A percentile compares a stretch with the other conserved stretches of the same genome.
Conservation (phyloP, 2,888 invertebrate species). For the Alloscopus bannaensis region DNA sequence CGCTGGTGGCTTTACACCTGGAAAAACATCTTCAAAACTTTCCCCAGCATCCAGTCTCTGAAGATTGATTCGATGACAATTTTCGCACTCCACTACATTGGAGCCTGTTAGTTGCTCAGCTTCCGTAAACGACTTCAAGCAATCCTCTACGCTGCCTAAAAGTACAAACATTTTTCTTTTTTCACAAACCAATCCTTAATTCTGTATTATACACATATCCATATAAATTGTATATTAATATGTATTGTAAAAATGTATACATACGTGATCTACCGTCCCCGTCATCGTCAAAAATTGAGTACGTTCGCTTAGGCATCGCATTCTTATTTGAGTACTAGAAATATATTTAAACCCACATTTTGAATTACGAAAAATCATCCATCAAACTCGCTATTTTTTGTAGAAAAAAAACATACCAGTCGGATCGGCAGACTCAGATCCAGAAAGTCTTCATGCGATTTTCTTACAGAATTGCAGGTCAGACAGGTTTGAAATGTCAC, state of each 20-base stretch:
- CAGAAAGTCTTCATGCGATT: constrained; percentile 93
- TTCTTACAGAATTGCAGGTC: constrained; percentile 90
- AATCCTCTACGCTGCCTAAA: constrained; percentile 83
- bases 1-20: constrained; percentile 60
- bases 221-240: constrained; percentile 1
- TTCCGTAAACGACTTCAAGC: constrained; percentile 93
- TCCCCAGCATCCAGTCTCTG: constrained; percentile 76
- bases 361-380: constrained; percentile 37
- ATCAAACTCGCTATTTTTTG: constrained; percentile 18
- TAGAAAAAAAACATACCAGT: constrained; percentile 74
- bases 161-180: neutral
- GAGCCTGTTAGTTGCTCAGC: constrained; percentile 92
- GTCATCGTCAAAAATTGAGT: constrained; percentile 68
- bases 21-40: constrained; percentile 80
- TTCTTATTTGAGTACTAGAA: constrained; percentile 79
- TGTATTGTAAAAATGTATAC: constrained; percentile 65
- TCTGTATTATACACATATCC: neutral
- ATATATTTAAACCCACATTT: neutral
- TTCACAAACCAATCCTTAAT: neutral
- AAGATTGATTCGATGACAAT: constrained; percentile 78
- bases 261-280: constrained; percentile 69
- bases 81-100: constrained; percentile 95
- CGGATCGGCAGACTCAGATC: constrained; percentile 94
- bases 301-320: constrained; percentile 51
- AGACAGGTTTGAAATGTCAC: constrained; percentile 93